A percentile compares a stretch with the other conserved stretches of the same genome.
Evolutionary conservation across 2,113 vertebrate species (phyloP).

Genomic region (Chelonoidis abingdonii): DNA sequence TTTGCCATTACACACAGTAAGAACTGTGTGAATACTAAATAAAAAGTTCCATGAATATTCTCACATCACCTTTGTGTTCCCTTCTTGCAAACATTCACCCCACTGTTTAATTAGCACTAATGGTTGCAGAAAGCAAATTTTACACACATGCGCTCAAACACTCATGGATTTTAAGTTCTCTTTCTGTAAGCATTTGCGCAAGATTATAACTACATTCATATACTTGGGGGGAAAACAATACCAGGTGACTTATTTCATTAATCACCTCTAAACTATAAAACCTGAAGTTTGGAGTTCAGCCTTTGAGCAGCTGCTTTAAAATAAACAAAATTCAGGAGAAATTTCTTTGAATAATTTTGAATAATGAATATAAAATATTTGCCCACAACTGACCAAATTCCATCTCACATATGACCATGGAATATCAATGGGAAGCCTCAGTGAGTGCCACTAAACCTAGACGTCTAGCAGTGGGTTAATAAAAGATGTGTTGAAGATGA

Average conservation of each 20-base stretch:
- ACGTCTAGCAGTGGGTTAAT: neutral
- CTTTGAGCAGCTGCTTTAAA: neutral
- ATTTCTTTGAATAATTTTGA: slow-evolving; percentile 42
- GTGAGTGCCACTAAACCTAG: neutral
- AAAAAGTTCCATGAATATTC: neutral
- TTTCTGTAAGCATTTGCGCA: neutral
- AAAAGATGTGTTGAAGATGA: neutral
- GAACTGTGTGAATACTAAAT: neutral
- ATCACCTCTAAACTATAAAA: neutral
- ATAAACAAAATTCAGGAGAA: slow-evolving; percentile 22
- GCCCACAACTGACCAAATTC: neutral
- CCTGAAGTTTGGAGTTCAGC: neutral
- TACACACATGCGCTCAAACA: neutral
- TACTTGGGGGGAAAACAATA: neutral
- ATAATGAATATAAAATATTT: neutral
- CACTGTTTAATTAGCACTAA: neutral
- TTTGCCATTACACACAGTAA: neutral
- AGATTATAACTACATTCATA: neutral
- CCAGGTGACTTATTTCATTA: neutral
- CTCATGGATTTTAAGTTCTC: neutral
- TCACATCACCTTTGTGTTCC: neutral
- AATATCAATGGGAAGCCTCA: neutral
- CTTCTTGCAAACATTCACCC: neutral
- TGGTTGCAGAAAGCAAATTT: neutral
- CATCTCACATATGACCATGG: neutral